These are phyloP conservation scores for Zaprionus tsacasi DNA, from an alignment of 1,140 invertebrate species.

Conservation along the genomic window DNA sequence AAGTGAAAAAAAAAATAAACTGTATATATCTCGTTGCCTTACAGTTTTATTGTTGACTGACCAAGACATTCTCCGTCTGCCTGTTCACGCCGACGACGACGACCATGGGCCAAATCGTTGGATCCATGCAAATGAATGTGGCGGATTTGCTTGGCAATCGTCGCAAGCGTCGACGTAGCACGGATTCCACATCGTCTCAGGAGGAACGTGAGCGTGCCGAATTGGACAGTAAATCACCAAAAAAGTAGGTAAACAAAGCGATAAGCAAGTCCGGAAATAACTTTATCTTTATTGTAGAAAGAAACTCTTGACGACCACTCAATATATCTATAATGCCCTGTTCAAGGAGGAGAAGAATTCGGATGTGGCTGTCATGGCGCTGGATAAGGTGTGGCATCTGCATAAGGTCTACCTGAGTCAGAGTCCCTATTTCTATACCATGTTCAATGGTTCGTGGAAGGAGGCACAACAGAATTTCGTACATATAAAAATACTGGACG, in stretches of 20 bases:
- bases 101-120: slow-evolving; percentile 75
- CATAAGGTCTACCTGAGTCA: slow-evolving; percentile 93
- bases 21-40: background rate
- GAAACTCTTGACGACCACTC: slow-evolving; percentile 89
- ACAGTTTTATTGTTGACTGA: background rate
- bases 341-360: slow-evolving; percentile 91
- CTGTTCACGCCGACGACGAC: slow-evolving; percentile 21
- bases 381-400: slow-evolving; percentile 90
- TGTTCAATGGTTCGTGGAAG: slow-evolving; percentile 93
- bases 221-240: slow-evolving; percentile 57
- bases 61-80: background rate
- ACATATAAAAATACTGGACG: slow-evolving; percentile 90
- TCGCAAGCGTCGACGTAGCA: slow-evolving; percentile 75
- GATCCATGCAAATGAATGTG: slow-evolving; percentile 69
- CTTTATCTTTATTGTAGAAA: slow-evolving; percentile 85
- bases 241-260: slow-evolving; percentile 61
- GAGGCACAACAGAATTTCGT: slow-evolving; percentile 89
- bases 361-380: slow-evolving; percentile 90
- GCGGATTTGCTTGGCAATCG: slow-evolving; percentile 66
- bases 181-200: slow-evolving; percentile 47
- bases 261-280: background rate
- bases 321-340: slow-evolving; percentile 92
- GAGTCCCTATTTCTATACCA: slow-evolving; percentile 93
- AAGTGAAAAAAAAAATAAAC: too few relatives aligned
- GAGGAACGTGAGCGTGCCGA: slow-evolving; percentile 59